Evolutionary conservation across 2,113 vertebrate species (phyloP).

Genomic region (Crotalus viridis): DNA sequence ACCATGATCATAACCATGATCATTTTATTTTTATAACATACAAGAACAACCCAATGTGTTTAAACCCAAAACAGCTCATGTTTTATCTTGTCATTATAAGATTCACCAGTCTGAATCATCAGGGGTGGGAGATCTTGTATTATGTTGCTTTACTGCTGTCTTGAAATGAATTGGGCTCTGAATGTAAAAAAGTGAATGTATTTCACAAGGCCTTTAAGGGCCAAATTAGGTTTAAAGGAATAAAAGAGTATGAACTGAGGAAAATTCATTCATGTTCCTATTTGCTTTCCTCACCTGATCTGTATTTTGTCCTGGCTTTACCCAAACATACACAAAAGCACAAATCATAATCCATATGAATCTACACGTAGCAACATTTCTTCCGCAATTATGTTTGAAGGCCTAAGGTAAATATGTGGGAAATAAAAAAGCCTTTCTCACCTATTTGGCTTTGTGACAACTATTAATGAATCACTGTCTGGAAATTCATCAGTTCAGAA

Average conservation of each 20-base stretch:
- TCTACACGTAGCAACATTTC: slow-evolving; percentile 28
- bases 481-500: slow-evolving; percentile 20
- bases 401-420: slow-evolving; percentile 24
- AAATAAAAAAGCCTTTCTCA: not conserved
- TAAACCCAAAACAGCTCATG: not conserved
- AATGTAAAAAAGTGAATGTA: not conserved
- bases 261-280: not conserved
- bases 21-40: not conserved
- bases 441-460: slow-evolving; percentile 28
- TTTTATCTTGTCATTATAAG: not conserved
- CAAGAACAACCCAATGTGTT: not conserved
- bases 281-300: not conserved
- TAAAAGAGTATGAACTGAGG: not conserved
- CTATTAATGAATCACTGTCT: slow-evolving; percentile 34
- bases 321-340: not conserved
- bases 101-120: not conserved
- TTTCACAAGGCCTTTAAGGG: not conserved
- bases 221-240: not conserved
- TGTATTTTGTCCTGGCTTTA: not conserved
- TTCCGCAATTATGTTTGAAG: slow-evolving; percentile 16
- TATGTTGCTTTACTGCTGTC: not conserved
- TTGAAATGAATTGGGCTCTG: not conserved
- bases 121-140: not conserved
- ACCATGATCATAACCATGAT: not conserved
- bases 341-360: not conserved